Conservation (phyloP, 1,140 invertebrate species). For the Drosophila santomea region DNA sequence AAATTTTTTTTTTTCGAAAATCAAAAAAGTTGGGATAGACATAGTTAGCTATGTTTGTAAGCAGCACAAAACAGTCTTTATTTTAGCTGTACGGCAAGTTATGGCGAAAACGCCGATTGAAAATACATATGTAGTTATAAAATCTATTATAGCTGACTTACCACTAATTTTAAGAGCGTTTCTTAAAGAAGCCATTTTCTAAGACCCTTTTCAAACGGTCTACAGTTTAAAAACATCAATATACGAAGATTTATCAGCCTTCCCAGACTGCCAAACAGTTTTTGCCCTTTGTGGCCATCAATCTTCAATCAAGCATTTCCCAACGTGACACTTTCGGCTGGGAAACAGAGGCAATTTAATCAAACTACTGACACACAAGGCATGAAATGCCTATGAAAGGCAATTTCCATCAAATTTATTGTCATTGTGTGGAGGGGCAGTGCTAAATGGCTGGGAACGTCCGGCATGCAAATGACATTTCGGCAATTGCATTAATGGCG, state of each 20-base stretch:
- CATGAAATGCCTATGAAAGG: constrained; percentile 74
- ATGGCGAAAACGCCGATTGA: too few relatives aligned
- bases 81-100: too few relatives aligned
- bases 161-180: too few relatives aligned
- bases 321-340: constrained; percentile 16
- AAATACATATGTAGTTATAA: not conserved
- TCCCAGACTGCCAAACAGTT: constrained; percentile 2
- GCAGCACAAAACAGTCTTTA: too few relatives aligned
- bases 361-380: constrained; percentile 68
- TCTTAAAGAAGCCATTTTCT: too few relatives aligned
- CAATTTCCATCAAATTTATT: constrained; percentile 82
- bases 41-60: too few relatives aligned
- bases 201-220: too few relatives aligned
- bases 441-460: constrained; percentile 52
- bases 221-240: too few relatives aligned
- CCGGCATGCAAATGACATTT: constrained; percentile 74
- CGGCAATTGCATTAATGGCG: constrained; percentile 75
- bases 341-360: constrained; percentile 52
- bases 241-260: too few relatives aligned
- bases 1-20: too few relatives aligned
- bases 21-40: too few relatives aligned
- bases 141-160: too few relatives aligned
- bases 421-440: constrained; percentile 56
- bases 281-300: constrained; percentile 2
- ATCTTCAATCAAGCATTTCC: constrained; percentile 19